phyloP scores from a whole-genome alignment of 2,888 invertebrate species.

The Drosophila pseudotalamancana region DNA sequence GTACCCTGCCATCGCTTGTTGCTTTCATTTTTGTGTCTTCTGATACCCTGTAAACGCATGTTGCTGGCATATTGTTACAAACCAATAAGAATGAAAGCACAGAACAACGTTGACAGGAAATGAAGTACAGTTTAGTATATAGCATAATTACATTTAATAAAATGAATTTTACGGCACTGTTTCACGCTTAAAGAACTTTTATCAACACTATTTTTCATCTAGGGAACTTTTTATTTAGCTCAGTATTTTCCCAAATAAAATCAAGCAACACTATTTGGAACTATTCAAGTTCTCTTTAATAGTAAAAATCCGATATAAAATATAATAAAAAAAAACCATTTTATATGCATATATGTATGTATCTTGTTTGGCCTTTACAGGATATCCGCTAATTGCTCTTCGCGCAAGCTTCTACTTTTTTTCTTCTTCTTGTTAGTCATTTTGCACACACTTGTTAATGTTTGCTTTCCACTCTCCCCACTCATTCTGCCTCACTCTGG shows the following conservation, averaged over 20 bases:
- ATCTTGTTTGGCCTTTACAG: neutral
- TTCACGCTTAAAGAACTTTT: no score
- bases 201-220: no score
- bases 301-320: no score
- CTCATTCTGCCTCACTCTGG: neutral
- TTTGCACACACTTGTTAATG: constrained; percentile 68
- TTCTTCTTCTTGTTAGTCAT: constrained; percentile 16
- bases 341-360: neutral
- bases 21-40: constrained; percentile 12
- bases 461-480: constrained; percentile 53
- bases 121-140: neutral
- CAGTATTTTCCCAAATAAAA: no score
- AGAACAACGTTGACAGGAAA: neutral
- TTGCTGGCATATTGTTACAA: neutral
- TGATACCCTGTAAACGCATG: constrained; percentile 27
- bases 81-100: neutral
- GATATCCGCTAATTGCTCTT: neutral
- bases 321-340: no score
- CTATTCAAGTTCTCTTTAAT: no score
- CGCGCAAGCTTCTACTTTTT: neutral
- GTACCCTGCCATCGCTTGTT: constrained; percentile 17
- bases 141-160: no score
- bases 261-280: no score
- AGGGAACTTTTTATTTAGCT: no score
- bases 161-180: no score